phyloP scores from a whole-genome alignment of 2,113 vertebrate species.

The Myanophis thanlyinensis region DNA sequence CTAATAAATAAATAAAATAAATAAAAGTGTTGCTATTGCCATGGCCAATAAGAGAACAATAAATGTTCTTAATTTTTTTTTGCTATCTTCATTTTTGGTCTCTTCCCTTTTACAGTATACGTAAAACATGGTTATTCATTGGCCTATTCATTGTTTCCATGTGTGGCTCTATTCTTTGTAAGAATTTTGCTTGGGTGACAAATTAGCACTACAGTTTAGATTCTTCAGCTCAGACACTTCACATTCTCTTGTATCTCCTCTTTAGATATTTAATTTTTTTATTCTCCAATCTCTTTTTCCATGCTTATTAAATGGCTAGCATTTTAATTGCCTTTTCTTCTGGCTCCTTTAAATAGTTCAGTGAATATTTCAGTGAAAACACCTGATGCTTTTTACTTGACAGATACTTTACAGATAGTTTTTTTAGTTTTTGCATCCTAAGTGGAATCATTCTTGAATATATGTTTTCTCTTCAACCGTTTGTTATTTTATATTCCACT shows the following conservation, averaged over 20 bases:
- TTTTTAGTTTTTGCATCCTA: not conserved
- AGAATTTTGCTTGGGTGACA: not conserved
- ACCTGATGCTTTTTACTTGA: not conserved
- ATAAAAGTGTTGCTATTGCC: not conserved
- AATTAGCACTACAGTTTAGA: not conserved
- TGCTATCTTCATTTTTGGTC: not conserved
- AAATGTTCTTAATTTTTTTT: not conserved
- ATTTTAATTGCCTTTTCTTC: not conserved
- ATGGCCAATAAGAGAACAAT: not conserved
- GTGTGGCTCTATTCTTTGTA: not conserved
- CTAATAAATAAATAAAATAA: too few relatives aligned
- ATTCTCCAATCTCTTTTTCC: not conserved
- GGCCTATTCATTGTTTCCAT: not conserved
- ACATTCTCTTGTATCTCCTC: not conserved
- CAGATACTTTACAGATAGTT: not conserved
- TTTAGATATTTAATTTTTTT: not conserved
- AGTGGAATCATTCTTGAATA: not conserved
- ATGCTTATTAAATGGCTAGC: not conserved
- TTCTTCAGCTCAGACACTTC: not conserved
- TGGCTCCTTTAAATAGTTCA: not conserved
- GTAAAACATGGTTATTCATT: not conserved
- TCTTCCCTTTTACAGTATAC: not conserved
- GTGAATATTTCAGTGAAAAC: not conserved
- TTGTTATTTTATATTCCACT: not conserved
- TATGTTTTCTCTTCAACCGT: not conserved